Conservation (phyloP, 2,113 vertebrate genomes). For the Psephotus haematonotus region DNA sequence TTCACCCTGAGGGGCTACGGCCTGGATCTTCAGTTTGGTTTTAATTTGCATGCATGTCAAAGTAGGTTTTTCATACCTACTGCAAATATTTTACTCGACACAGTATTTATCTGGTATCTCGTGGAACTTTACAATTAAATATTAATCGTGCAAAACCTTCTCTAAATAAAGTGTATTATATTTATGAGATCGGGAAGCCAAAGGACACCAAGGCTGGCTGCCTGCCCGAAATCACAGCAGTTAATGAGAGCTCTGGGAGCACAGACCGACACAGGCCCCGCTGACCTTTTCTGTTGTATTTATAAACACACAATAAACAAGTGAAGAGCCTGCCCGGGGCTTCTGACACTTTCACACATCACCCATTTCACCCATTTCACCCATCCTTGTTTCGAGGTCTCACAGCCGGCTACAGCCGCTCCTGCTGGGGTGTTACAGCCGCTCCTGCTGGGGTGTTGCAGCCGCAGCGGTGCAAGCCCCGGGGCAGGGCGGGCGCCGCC, state of each 20-base stretch:
- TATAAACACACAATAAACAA: background rate
- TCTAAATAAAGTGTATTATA: background rate
- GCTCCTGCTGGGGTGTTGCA: too few species aligned
- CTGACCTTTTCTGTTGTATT: fast-evolving
- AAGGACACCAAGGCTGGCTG: background rate
- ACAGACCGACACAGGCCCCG: background rate
- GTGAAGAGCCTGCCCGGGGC: background rate
- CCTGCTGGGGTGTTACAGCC: too few species aligned
- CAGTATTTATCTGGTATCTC: background rate
- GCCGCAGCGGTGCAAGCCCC: too few species aligned
- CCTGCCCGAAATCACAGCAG: background rate
- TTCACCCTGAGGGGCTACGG: background rate
- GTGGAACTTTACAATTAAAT: background rate
- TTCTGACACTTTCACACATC: background rate
- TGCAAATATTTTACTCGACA: background rate
- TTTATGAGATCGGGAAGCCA: background rate
- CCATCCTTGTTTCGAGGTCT: background rate
- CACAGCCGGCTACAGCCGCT: background rate
- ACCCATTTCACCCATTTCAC: fast-evolving
- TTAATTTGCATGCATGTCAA: background rate
- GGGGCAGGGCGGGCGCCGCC: too few species aligned
- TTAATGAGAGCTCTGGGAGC: background rate
- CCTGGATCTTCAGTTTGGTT: background rate
- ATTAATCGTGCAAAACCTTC: background rate
- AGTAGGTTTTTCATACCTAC: background rate